phyloP scores from a whole-genome alignment of 2,888 invertebrate species.

The Folsomia manolachei region DNA sequence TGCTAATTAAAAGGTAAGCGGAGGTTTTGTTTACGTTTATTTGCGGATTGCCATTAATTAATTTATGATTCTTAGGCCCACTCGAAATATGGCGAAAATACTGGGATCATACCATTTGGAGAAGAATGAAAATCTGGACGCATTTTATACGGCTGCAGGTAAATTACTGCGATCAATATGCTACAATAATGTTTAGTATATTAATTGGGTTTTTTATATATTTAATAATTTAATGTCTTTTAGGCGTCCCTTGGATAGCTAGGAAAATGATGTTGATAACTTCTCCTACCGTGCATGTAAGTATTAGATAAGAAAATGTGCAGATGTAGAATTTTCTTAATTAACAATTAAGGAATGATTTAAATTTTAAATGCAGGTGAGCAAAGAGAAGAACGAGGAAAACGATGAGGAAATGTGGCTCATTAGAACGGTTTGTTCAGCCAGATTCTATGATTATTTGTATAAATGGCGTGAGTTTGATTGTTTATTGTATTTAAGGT shows the following conservation, averaged over 20 bases:
- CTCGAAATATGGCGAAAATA: constrained; percentile 53
- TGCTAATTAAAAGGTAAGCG: neutral
- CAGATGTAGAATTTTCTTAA: no score
- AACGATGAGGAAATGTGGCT: constrained; percentile 59
- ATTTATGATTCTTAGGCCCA: no score
- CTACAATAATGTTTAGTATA: no score
- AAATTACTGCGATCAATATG: no score
- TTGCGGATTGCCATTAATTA: no score
- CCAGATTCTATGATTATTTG: no score
- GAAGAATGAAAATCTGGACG: constrained; percentile 66
- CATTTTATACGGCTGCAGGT: constrained; percentile 65
- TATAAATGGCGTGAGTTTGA: no score
- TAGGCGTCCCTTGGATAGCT: constrained; percentile 66
- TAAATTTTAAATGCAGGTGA: neutral
- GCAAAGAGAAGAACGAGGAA: constrained; percentile 6
- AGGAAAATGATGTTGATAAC: constrained; percentile 65
- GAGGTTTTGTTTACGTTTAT: constrained; percentile 54
- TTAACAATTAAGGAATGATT: neutral
- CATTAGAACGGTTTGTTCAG: constrained; percentile 60
- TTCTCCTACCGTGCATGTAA: constrained; percentile 63
- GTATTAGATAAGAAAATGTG: constrained; percentile 22
- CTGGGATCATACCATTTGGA: constrained; percentile 65
- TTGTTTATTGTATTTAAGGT: no score
- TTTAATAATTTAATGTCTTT: no score
- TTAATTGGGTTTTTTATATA: no score